These are phyloP conservation scores for Heliconius melpomene DNA, from an alignment of 1,140 invertebrate species.

Conservation along the genomic window DNA sequence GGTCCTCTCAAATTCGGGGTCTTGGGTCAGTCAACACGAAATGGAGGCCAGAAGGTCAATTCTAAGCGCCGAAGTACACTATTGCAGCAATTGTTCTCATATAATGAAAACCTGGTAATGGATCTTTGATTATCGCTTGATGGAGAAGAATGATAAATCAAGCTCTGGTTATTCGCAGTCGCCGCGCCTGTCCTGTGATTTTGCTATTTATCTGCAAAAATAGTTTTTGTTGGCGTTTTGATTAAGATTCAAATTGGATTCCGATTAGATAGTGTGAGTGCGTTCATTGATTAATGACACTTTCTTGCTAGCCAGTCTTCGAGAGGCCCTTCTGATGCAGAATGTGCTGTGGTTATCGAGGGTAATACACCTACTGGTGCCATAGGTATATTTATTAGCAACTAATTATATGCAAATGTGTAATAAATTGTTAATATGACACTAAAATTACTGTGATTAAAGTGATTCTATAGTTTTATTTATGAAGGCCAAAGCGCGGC, in stretches of 20 bases:
- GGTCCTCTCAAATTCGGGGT: slow-evolving; percentile 29
- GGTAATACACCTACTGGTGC: not conserved
- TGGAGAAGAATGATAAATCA: slow-evolving; percentile 66
- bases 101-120: slow-evolving; percentile 65
- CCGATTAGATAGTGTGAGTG: slow-evolving; percentile 32
- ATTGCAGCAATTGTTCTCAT: slow-evolving; percentile 59
- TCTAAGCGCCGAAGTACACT: slow-evolving; percentile 50
- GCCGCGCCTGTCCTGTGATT: slow-evolving; percentile 39
- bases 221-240: slow-evolving; percentile 57
- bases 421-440: not conserved
- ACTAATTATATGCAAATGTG: not conserved
- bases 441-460: not conserved
- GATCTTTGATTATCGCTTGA: slow-evolving; percentile 65
- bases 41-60: slow-evolving; percentile 52
- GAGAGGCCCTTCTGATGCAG: slow-evolving; percentile 35
- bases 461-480: not conserved
- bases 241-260: slow-evolving; percentile 58
- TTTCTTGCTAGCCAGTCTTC: slow-evolving; percentile 50
- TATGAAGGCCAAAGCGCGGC: too few relatives aligned
- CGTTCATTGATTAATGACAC: slow-evolving; percentile 64
- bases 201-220: slow-evolving; percentile 49
- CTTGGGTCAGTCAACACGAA: slow-evolving; percentile 34
- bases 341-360: slow-evolving; percentile 6
- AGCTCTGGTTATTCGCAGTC: slow-evolving; percentile 43
- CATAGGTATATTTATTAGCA: not conserved